phyloP scores from a whole-genome alignment of 53 echinoderm and acorn worm species.

The Luidia sarsii region DNA sequence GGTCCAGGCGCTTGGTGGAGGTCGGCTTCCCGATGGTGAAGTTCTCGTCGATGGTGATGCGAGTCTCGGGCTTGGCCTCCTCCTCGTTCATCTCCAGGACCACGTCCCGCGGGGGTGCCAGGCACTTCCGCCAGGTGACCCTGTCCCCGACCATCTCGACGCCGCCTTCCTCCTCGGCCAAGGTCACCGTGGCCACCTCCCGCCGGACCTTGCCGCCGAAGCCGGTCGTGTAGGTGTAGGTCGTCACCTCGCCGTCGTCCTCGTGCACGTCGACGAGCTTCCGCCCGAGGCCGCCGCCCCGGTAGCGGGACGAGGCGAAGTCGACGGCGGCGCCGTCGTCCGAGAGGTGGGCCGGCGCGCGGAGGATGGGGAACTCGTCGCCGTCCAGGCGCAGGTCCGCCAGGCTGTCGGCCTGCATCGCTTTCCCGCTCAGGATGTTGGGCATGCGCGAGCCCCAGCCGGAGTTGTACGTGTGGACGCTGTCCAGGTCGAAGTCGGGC shows the following conservation, averaged over 20 bases:
- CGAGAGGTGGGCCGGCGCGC: constrained; percentile 24
- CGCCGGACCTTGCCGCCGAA: constrained; percentile 43
- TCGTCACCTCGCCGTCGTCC: constrained; percentile 55
- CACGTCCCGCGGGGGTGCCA: neutral
- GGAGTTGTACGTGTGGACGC: constrained; percentile 55
- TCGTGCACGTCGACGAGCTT: constrained; percentile 49
- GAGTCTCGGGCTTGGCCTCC: constrained; percentile 47
- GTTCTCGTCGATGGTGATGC: constrained; percentile 59
- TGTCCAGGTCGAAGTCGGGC: constrained; percentile 59
- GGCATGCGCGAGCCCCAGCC: constrained; percentile 51
- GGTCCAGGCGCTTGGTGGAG: constrained; percentile 10
- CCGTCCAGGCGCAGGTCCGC: constrained; percentile 38
- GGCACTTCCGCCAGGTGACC: constrained; percentile 13
- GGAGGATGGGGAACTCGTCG: constrained; percentile 52
- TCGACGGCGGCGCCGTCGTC: constrained; percentile 47
- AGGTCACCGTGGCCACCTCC: constrained; percentile 32
- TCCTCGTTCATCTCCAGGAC: constrained; percentile 53
- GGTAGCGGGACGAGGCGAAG: constrained; percentile 44
- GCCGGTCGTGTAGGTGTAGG: constrained; percentile 56
- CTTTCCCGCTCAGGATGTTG: constrained; percentile 51
- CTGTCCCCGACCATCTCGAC: neutral
- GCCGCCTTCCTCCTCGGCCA: constrained; percentile 2
- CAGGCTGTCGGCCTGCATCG: constrained; percentile 14
- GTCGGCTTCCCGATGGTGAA: constrained; percentile 46
- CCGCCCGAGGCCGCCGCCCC: constrained; percentile 19